A percentile compares a stretch with the other conserved stretches of the same genome.
phyloP scores from a whole-genome alignment of 2,888 invertebrate genomes.

The Cyrtodaria siliqua region DNA sequence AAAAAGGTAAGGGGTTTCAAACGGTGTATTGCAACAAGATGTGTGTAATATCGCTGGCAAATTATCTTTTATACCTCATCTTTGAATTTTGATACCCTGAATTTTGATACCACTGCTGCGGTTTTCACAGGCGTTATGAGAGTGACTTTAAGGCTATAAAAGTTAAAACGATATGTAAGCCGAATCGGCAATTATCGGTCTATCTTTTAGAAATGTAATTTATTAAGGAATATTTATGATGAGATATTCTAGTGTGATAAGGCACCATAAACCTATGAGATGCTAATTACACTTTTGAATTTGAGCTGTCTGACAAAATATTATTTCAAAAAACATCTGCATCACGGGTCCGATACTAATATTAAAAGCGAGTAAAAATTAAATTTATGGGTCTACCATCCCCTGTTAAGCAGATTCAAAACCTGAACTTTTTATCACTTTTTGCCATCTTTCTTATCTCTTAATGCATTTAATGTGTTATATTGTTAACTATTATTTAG shows the following conservation, averaged over 20 bases:
- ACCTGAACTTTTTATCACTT: neutral
- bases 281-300: constrained; percentile 56
- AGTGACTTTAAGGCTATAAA: neutral
- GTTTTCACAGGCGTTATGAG: neutral
- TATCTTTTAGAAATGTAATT: constrained; percentile 40
- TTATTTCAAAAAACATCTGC: constrained; percentile 19
- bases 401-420: constrained; percentile 8
- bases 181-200: constrained; percentile 17
- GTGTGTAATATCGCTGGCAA: too few species aligned
- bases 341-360: constrained; percentile 2
- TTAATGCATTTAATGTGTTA: constrained; percentile 11
- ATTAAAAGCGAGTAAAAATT: constrained; percentile 18
- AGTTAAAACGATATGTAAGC: constrained; percentile 12
- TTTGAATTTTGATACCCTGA: constrained; percentile 10
- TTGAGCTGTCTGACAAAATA: constrained; percentile 45
- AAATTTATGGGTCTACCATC: constrained; percentile 17
- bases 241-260: constrained; percentile 44
- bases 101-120: neutral
- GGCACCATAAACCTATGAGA: constrained; percentile 38
- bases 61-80: constrained; percentile 13
- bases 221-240: constrained; percentile 60
- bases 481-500: neutral
- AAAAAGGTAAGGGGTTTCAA: too few species aligned
- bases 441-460: neutral
- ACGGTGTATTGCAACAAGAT: too few species aligned